Base-by-base conservation (phyloP, 2,888 invertebrate genomes). In the Phania funesta region DNA sequence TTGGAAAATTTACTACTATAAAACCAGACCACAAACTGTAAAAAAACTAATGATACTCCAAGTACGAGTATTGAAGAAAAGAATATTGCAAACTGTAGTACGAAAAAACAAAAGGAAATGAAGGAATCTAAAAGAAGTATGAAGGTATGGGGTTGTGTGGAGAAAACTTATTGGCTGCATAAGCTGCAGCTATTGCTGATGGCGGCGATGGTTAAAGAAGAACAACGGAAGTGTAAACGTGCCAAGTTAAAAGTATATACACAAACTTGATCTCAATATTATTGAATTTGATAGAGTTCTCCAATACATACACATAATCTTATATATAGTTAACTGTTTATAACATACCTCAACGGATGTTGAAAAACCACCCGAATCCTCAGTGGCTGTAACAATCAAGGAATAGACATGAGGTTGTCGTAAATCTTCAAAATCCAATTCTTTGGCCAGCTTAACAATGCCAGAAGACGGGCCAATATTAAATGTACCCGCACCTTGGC, bases 361-460 rank as follows among this genome's bases (percentile, higher is more conserved):
- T 22, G 97, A 97, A 91, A 98, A 98, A 78, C 98, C 98, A 65
- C 98, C 98, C n/a, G 97, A 98, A 91, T 98, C 98, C 91, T 99
- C 99, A 0, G 98, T 98, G 26, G 98, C 98, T 3, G 97, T 98
- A 67, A 98, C 97, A 84, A 96, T 95, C 84, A 99, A 92, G 7
- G 97, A 96, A 90, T 98, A 99, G 80, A 97, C 96, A 88, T 98
- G 98, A 0, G 98, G 97, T 88, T 98, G 98, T 60, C 97, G 92
- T 83, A 98, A 92, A 91, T 99, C 98, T 92, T 99, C 99, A 89
- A 98, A 99, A 92, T 99, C 99, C 87, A 99, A 92, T 91, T 97
- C 97, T 91, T 98, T 97, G 11, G 98, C 97, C 86, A 99, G 92
- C 91, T 98, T 98, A 20, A 99, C 98, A 86, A 98, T 97, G 71